Base-by-base conservation (phyloP, 2,113 vertebrate genomes). In the Rousettus leschenaultii region DNA sequence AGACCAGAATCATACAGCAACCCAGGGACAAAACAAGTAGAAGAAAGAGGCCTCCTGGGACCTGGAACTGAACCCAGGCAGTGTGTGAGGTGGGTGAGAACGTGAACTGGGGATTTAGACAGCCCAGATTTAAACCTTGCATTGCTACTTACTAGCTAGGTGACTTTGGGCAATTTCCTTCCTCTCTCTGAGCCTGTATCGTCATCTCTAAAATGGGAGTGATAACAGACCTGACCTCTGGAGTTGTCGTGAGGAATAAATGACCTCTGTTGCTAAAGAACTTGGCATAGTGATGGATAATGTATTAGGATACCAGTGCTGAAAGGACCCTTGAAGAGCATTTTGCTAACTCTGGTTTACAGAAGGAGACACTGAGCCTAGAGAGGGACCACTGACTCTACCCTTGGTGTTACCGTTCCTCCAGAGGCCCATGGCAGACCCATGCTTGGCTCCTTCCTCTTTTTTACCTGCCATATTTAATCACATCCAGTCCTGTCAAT, bases 281-380 rank as follows among this genome's bases (percentile, higher is more conserved):
- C 79, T 59, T 21, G 4, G 59, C 7, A 9, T 6, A 0, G 15
- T 70, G 78, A 35, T 11, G 6, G 18, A 12, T 7, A 1, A 3
- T 11, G 21, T 3, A 1, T 53, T 51, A 61, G 53, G 43, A 12
- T 51, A 13, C 48, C 14, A 51, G 48, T 2, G 28, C 13, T 12
- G 21, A 57, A 30, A 38, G 18, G 2, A 4, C 13, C 14, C 12
- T 43, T 51, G 45, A 30, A 35, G 77, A 82, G 65, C 16, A 48
- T 48, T 0, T 0, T 43, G 35, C 15, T n/a, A n/a, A 26, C n/a
- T 51, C 45, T 6, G 1, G 13, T 55, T 24, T 6, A 18, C 16
- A 15, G 57, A 59, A 79, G 35, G 24, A 35, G 28, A 43, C 16
- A 13, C 0, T 0, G 51, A 85, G n/a, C 19, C 26, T 33, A 57